These are phyloP conservation scores for Sylvia borin DNA, from an alignment of 2,797 vertebrate genomes.

Conservation along the genomic window DNA sequence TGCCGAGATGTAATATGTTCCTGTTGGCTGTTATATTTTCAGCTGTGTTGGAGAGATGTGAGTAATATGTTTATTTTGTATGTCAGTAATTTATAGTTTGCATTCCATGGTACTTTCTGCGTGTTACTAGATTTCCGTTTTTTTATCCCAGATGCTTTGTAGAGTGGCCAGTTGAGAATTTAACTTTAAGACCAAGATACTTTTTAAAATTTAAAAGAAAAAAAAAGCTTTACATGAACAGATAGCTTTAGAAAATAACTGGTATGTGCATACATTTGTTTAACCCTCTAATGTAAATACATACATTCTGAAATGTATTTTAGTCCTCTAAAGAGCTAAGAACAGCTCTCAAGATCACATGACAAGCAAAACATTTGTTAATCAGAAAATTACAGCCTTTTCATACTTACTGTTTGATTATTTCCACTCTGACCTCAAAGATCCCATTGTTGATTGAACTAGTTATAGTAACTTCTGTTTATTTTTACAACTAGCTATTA, in stretches of 20 bases:
- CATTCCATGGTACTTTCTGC: background rate
- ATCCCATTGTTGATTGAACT: conserved; percentile 81
- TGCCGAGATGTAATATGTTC: conserved; percentile 2
- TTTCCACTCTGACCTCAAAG: conserved; percentile 79
- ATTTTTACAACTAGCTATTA: conserved; percentile 83
- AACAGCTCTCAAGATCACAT: conserved; percentile 76
- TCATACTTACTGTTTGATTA: conserved; percentile 81
- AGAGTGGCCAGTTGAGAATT: background rate
- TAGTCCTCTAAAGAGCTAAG: conserved; percentile 64
- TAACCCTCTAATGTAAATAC: conserved; percentile 72
- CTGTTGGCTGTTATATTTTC: conserved; percentile 51
- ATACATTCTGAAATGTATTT: conserved; percentile 71
- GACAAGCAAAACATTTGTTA: conserved; percentile 82
- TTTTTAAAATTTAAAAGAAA: background rate
- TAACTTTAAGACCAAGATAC: background rate
- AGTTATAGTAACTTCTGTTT: conserved; percentile 84
- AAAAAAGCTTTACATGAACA: conserved; percentile 21
- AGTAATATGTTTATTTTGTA: conserved; percentile 49
- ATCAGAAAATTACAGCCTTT: conserved; percentile 83
- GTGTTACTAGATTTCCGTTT: background rate
- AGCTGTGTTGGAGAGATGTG: conserved; percentile 2
- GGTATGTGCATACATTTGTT: conserved; percentile 50
- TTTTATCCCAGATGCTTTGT: background rate
- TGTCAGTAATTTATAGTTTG: conserved; percentile 38
- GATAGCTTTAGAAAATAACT: conserved; percentile 58